These are phyloP conservation scores for Mareca strepera DNA, from an alignment of 2,797 vertebrate species.

Conservation along the genomic window DNA sequence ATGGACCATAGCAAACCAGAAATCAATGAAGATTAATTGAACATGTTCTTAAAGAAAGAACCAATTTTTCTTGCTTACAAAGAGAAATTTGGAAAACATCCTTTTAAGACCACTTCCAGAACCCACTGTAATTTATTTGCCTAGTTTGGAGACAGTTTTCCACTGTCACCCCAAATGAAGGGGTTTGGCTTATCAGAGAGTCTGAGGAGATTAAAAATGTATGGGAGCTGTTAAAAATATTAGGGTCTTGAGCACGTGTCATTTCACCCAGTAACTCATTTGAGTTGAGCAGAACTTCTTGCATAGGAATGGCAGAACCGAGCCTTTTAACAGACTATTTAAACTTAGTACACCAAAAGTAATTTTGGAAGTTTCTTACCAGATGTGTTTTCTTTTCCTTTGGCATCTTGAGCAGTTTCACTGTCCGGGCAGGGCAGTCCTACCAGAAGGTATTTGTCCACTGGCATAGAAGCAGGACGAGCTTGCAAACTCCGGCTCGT, in stretches of 20 bases:
- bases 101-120: background rate
- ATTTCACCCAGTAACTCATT: background rate
- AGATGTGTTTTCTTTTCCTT: constrained; percentile 75
- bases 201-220: background rate
- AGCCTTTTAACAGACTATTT: background rate
- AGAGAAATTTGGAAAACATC: background rate
- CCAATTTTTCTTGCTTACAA: background rate
- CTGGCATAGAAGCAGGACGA: constrained; percentile 92
- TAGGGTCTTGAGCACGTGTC: background rate
- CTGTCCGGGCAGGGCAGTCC: constrained; percentile 81
- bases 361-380: constrained; percentile 81
- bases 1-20: background rate
- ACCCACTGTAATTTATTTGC: background rate
- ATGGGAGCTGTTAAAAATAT: background rate
- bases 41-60: background rate
- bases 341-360: background rate
- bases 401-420: constrained; percentile 74
- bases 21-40: background rate
- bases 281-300: background rate
- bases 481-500: constrained; percentile 78
- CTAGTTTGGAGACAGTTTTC: background rate
- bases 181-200: background rate
- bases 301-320: background rate
- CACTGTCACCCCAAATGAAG: background rate
- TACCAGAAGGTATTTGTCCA: constrained; percentile 88